Evolutionary conservation across 2,797 vertebrate genomes (phyloP).

Genomic region (Esox lucius): DNA sequence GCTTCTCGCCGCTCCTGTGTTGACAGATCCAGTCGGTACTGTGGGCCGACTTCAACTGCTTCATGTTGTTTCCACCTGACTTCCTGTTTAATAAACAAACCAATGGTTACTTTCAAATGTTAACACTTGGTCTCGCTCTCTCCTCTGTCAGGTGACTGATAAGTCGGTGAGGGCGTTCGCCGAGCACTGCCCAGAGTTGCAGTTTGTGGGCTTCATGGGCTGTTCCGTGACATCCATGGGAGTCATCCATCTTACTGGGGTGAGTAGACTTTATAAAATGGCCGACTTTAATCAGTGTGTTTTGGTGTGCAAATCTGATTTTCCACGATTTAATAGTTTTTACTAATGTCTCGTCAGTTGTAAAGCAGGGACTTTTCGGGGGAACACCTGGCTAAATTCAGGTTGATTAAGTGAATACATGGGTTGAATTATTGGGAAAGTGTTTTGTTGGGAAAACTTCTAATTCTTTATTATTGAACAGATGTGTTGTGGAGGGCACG

Average conservation of each 20-base stretch:
- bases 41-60: too few species aligned
- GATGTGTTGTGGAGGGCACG: constrained; percentile 14
- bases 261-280: constrained; percentile 64
- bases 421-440: neutral
- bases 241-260: constrained; percentile 93
- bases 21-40: neutral
- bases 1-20: neutral
- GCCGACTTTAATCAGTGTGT: neutral
- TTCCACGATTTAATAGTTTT: neutral
- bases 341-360: neutral
- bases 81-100: neutral
- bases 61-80: neutral
- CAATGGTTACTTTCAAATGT: neutral
- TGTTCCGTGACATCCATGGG: constrained; percentile 97
- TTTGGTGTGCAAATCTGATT: neutral
- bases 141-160: constrained; percentile 86
- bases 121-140: constrained; percentile 7
- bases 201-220: constrained; percentile 98
- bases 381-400: neutral
- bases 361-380: neutral
- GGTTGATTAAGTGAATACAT: neutral
- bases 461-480: neutral
- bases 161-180: constrained; percentile 91
- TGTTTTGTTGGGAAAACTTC: neutral
- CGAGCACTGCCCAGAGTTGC: constrained; percentile 92